These are phyloP conservation scores for Trichacis sp. DNA, from an alignment of 2,888 invertebrate species.

Conservation along the genomic window DNA sequence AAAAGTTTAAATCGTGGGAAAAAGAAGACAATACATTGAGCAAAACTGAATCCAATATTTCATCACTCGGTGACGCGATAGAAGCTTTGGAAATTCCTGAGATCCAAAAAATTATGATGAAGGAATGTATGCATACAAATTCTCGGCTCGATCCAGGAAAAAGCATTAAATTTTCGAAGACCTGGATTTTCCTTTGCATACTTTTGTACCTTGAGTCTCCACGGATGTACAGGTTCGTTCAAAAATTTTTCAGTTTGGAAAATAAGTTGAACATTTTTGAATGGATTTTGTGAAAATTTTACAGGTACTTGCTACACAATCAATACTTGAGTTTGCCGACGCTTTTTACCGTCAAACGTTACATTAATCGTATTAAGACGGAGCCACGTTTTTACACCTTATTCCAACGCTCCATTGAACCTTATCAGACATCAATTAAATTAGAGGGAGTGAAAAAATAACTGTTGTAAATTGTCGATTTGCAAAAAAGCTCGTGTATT, in stretches of 20 bases:
- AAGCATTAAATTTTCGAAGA: slow-evolving; percentile 48
- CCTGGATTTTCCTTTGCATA: slow-evolving; percentile 55
- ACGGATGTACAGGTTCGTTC: slow-evolving; percentile 52
- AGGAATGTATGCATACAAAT: slow-evolving; percentile 52
- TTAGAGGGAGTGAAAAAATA: no score
- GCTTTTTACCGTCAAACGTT: slow-evolving; percentile 48
- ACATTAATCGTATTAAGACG: slow-evolving; percentile 52
- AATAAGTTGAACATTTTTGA: neutral
- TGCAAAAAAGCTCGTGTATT: no score
- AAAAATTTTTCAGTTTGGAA: neutral
- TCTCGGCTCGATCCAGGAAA: slow-evolving; percentile 34
- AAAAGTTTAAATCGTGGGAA: neutral
- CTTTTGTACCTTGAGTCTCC: slow-evolving; percentile 54
- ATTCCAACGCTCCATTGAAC: slow-evolving; percentile 53
- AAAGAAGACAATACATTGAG: neutral
- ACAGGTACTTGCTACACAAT: slow-evolving; percentile 49
- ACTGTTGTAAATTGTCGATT: no score
- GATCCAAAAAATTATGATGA: slow-evolving; percentile 55
- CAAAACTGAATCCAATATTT: neutral
- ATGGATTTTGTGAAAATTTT: no score
- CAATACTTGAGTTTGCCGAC: slow-evolving; percentile 54
- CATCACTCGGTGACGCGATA: slow-evolving; percentile 27
- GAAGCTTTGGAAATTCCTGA: slow-evolving; percentile 50
- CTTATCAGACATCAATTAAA: no score
- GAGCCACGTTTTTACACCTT: slow-evolving; percentile 53